Conservation (phyloP, 2,797 vertebrate species). For the Echiichthys vipera region DNA sequence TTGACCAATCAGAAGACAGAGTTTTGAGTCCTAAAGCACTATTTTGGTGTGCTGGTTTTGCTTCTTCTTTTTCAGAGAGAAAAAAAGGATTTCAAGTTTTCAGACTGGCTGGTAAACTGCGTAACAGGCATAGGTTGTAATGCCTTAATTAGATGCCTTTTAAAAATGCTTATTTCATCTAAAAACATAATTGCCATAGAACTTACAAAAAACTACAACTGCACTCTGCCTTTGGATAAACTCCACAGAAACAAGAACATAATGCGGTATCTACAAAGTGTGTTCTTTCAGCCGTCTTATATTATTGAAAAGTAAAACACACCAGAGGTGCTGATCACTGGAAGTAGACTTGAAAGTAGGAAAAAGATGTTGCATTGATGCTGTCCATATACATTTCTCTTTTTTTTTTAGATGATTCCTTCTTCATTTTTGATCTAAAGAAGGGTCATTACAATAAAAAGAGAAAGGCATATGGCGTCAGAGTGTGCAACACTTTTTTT, state of each 20-base stretch:
- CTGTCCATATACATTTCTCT: too few relatives aligned
- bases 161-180: constrained; percentile 13
- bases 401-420: too few relatives aligned
- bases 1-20: constrained; percentile 40
- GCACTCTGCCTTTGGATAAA: neutral
- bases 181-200: neutral
- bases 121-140: neutral
- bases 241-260: neutral
- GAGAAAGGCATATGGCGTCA: too few relatives aligned
- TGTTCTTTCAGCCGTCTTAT: neutral
- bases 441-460: too few relatives aligned
- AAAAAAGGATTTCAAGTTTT: neutral
- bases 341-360: too few relatives aligned
- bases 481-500: too few relatives aligned
- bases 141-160: constrained; percentile 8
- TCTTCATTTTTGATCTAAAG: too few relatives aligned
- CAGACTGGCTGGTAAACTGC: constrained; percentile 2
- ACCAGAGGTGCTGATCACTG: too few relatives aligned
- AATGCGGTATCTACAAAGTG: neutral
- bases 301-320: too few relatives aligned
- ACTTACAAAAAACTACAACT: neutral
- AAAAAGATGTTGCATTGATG: too few relatives aligned
- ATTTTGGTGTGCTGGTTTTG: constrained; percentile 51
- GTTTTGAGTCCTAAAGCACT: constrained; percentile 49
- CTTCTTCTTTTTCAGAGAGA: constrained; percentile 28